These are phyloP conservation scores for Chydorus sphaericus DNA, from an alignment of 2,888 invertebrate species.

Conservation along the genomic window DNA sequence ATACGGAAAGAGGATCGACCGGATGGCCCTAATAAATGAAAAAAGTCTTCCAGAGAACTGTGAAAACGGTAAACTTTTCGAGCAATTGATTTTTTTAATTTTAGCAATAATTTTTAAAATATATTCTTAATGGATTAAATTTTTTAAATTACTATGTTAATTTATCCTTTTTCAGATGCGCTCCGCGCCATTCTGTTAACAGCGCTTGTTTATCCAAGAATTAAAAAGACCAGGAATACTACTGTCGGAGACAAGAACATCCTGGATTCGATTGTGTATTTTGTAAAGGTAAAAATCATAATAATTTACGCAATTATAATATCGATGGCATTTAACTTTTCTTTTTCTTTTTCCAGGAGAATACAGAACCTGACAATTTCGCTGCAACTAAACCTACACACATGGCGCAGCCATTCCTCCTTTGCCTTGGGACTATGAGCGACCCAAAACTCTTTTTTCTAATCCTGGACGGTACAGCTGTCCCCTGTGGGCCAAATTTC, in stretches of 20 bases:
- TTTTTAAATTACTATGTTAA: background rate
- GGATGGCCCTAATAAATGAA: background rate
- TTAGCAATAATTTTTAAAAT: too few species aligned
- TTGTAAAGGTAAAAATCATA: background rate
- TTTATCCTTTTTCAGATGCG: background rate
- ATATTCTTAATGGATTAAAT: too few species aligned
- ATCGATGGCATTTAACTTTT: background rate
- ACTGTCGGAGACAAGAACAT: background rate
- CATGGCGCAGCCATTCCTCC: background rate
- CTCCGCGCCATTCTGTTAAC: too few species aligned
- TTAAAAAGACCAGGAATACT: background rate
- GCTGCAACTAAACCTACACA: background rate
- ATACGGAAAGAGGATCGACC: too few species aligned
- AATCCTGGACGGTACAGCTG: background rate
- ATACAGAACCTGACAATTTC: background rate
- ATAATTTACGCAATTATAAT: background rate
- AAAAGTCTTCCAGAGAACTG: background rate
- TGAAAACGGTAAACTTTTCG: background rate
- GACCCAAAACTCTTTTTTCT: background rate
- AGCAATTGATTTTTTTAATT: background rate
- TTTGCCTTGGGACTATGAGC: background rate
- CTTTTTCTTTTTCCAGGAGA: background rate
- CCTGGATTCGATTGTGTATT: background rate
- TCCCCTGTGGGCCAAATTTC: background rate
- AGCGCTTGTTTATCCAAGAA: background rate